phyloP scores from a whole-genome alignment of 2,888 invertebrate genomes.

The Pristionchus mayeri region DNA sequence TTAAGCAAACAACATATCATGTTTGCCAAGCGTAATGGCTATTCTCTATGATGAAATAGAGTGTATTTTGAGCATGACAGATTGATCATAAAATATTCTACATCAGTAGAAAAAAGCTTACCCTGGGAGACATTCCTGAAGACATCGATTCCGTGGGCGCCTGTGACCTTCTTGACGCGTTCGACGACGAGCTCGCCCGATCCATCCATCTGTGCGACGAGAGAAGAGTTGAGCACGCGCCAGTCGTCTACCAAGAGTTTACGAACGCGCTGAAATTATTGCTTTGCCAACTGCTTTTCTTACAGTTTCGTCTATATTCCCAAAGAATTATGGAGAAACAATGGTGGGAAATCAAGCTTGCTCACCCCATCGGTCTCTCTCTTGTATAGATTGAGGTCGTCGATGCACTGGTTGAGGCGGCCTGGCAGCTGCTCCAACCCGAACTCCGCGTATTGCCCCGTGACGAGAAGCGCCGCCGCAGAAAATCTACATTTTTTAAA shows the following conservation, averaged over 20 bases:
- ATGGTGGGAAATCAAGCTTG: not conserved
- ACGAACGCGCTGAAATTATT: conserved; percentile 66
- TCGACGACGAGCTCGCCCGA: conserved; percentile 58
- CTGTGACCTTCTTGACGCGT: conserved; percentile 68
- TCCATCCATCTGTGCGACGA: conserved; percentile 59
- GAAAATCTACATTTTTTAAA: not conserved
- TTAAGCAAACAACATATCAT: not conserved
- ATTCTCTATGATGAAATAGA: no score
- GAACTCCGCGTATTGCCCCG: conserved; percentile 72
- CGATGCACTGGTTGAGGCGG: conserved; percentile 72
- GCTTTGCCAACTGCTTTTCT: no score
- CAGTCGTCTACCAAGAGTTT: conserved; percentile 73
- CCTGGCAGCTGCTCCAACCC: conserved; percentile 72
- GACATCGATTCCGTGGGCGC: conserved; percentile 69
- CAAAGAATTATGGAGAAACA: no score
- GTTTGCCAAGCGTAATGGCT: no score
- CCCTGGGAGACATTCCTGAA: conserved; percentile 63
- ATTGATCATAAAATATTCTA: no score
- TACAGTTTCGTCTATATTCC: no score
- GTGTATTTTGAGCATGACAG: no score
- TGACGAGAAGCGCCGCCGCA: conserved; percentile 70
- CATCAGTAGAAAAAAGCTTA: no score
- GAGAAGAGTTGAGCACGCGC: conserved; percentile 63
- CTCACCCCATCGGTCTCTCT: conserved; percentile 70
- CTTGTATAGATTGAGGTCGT: conserved; percentile 73